Base-by-base conservation (phyloP, 2,797 vertebrate species). In the Siniperca undulata region DNA sequence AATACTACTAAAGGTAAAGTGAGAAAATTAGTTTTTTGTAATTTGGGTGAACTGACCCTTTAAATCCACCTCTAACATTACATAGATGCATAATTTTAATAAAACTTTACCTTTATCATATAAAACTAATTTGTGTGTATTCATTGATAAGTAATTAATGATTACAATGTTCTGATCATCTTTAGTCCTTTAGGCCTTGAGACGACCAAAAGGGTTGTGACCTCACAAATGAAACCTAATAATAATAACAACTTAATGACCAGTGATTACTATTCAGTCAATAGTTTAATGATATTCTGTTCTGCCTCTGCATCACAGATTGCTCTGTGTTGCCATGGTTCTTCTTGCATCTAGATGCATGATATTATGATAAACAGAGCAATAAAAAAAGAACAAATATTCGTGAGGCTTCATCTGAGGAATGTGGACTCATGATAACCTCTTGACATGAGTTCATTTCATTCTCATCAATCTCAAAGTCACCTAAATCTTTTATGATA, bases 361-460 rank as follows among this genome's bases (percentile, higher is more conserved):
- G 8, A 17, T 55, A 24, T 77, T 61, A 40, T 70, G 20, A 19
- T 13, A 36, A 34, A 73, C 36, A 30, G n/a, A 71, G 58, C 40
- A 52, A 38, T 46, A 42, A 58, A 64, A 53, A 69, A 78, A 19
- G 22, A 67, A 7, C 38, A 42, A 69, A 55, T 58, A 52, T 62
- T 65, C 10, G 2, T 17, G 56, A 30, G 13, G 10, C 17, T 65
- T 72, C 34, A 46, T 62, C 27, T 60, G 56, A 72, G 48, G 44
- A 69, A 69, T 36, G 69, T 62, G 24, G 46, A 81, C 67, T 73
- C 3, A 13, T 12, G 19, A 55, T 77, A 81, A 89, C 84, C 78
- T 83, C 71, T 66, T 82, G 76, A 90, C 86, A 83, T 62, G 27
- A 83, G 70, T 55, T 78, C 17, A 87, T 86, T 85, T 86, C 40